Percentiles rank a stretch among this genome's conserved stretches.
phyloP scores from a whole-genome alignment of 2,113 vertebrate species.

The Oreochromis tanganicae region DNA sequence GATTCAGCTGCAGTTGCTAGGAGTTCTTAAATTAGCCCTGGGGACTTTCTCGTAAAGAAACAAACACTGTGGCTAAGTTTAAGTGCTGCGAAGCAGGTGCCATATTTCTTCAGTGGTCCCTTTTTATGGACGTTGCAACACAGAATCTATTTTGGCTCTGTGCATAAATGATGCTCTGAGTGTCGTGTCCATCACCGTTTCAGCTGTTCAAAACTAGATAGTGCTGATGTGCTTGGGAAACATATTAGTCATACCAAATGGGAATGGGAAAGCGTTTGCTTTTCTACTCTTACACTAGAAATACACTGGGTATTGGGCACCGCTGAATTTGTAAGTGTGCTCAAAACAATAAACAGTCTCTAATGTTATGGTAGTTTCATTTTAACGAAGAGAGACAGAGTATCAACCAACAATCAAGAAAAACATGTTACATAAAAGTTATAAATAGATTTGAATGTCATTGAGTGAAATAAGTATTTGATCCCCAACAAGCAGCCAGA shows the following conservation, averaged over 20 bases:
- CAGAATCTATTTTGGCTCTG: not conserved
- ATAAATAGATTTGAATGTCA: not conserved
- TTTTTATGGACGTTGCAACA: not conserved
- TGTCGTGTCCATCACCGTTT: no score
- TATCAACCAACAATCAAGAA: not conserved
- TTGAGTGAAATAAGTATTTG: not conserved
- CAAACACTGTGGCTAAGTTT: not conserved
- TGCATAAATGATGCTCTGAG: not conserved
- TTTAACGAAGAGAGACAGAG: not conserved
- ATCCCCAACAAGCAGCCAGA: not conserved
- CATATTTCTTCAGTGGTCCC: not conserved
- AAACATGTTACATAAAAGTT: not conserved
- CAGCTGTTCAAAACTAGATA: not conserved
- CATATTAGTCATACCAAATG: not conserved
- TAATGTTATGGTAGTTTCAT: not conserved
- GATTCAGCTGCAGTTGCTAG: not conserved
- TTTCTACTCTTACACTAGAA: not conserved
- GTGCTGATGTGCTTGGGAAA: not conserved
- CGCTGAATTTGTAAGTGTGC: not conserved
- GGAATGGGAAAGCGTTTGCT: not conserved
- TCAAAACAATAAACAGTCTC: not conserved
- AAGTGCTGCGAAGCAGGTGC: not conserved
- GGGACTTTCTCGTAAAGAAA: not conserved
- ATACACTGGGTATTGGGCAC: not conserved
- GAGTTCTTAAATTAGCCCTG: not conserved